Evolutionary conservation across 2,888 invertebrate genomes (phyloP), one percentile per base, ranked within the genome.

Genomic region (Creontiades dilutus): DNA sequence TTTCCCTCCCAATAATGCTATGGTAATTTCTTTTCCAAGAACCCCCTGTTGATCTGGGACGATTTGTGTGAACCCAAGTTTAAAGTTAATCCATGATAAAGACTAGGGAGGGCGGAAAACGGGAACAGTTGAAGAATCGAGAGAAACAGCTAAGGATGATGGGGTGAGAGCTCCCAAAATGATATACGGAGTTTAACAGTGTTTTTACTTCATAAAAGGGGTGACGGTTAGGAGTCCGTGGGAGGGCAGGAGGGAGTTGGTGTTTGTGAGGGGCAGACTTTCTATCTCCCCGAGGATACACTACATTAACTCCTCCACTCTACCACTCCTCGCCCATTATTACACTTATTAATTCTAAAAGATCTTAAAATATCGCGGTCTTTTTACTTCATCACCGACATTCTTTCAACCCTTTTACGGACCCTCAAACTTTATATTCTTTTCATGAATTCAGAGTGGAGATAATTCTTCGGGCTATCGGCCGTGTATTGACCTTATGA

Each of bases 281-380:
- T n/a, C 84, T 57, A 84, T 84, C 84, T 84, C 52, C 16, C 28
- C 16, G 55, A 52, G 84, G 57, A 55, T 84, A 55, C 84, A 84
- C 52, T 84, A 84, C 84, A 84, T 84, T 84, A 84, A 55, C 84
- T 84, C 28, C 57, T 57, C 55, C 28, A 14, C 52, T 37, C 37
- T 7, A 37, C 82, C 52, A 46, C 52, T n/a, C 82, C 52, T 37
- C 55, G 27, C 28, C 52, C 52, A 57, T 52, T 84, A 84, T 84
- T 55, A 84, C 84, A 28, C 55, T 84, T 84, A 55, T 84, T 84
- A 84, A 84, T 84, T 84, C 84, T 84, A 27, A 84, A 55, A 84
- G 84, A 84, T 84, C 84, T 55, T 84, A 55, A 37, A 84, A 84
- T 84, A 84, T 84, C 84, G 57, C 55, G 28, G 23, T 55, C 84